phyloP scores from a whole-genome alignment of 2,888 invertebrate genomes.

The Ectemnius continuus region DNA sequence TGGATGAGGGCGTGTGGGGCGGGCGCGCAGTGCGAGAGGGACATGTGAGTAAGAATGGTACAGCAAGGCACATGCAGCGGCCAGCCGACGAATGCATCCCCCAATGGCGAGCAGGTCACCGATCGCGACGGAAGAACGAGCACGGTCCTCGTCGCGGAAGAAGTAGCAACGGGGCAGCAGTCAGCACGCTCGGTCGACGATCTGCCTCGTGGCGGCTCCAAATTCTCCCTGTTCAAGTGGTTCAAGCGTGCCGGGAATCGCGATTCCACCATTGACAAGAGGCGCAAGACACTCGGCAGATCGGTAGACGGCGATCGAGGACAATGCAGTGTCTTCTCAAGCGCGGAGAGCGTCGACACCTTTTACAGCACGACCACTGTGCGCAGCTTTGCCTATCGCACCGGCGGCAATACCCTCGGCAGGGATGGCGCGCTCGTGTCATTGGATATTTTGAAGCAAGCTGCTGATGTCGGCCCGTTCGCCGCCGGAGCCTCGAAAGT shows the following conservation, averaged over 20 bases:
- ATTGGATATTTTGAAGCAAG: conserved; percentile 56
- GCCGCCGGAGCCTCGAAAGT: conserved; percentile 70
- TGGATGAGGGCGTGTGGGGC: conserved; percentile 47
- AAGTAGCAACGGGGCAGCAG: conserved; percentile 25
- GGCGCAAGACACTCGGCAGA: conserved; percentile 52
- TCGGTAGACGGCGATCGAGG: conserved; percentile 45
- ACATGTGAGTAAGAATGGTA: conserved; percentile 65
- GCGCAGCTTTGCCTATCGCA: conserved; percentile 85
- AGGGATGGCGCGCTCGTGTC: conserved; percentile 58
- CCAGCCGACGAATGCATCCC: conserved; percentile 56
- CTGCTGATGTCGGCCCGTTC: conserved; percentile 68
- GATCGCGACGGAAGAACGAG: conserved; percentile 47
- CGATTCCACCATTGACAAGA: conserved; percentile 50
- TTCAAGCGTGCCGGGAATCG: conserved; percentile 82
- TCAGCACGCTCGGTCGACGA: conserved; percentile 18
- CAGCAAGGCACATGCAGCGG: conserved; percentile 56
- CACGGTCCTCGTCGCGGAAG: conserved; percentile 35
- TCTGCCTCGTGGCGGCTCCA: conserved; percentile 53
- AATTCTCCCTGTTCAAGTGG: conserved; percentile 86
- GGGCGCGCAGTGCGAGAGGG: conserved; percentile 43
- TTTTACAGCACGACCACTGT: conserved; percentile 86
- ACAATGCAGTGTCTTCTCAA: conserved; percentile 74
- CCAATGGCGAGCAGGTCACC: conserved; percentile 62
- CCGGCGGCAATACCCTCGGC: conserved; percentile 74
- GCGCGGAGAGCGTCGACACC: conserved; percentile 83